These are phyloP conservation scores for Cryptus armator DNA, from an alignment of 2,888 invertebrate genomes.

Conservation along the genomic window DNA sequence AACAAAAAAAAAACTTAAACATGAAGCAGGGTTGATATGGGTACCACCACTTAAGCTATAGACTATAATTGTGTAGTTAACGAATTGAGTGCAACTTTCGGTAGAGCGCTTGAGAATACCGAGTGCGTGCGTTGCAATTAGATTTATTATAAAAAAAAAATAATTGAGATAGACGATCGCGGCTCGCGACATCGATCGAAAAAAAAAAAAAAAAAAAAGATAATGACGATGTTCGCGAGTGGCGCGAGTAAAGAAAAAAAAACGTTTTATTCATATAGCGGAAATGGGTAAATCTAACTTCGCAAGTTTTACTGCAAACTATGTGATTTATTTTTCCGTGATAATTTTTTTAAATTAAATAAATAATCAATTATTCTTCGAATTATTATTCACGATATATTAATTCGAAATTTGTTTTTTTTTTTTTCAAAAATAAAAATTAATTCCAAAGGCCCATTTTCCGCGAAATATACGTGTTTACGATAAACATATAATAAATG, in stretches of 20 bases:
- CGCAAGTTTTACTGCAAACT: background rate
- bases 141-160: conserved; percentile 10
- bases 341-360: background rate
- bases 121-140: conserved; percentile 66
- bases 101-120: conserved; percentile 50
- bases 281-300: conserved; percentile 2
- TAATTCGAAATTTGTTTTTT: too few species aligned
- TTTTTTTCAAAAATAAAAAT: background rate
- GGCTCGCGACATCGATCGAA: conserved; percentile 18
- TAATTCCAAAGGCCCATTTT: conserved; percentile 4
- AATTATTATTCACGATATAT: background rate
- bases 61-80: conserved; percentile 46
- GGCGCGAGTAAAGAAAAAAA: background rate
- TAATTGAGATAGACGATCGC: background rate
- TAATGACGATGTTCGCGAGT: background rate
- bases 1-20: conserved; percentile 43
- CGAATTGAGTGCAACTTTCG: conserved; percentile 36
- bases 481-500: conserved; percentile 58
- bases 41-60: conserved; percentile 66
- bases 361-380: background rate
- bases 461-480: conserved; percentile 44
- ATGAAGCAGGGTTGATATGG: conserved; percentile 69
- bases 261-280: background rate
- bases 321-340: background rate
- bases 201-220: background rate